phyloP scores from a whole-genome alignment of 2,797 vertebrate genomes.

The Coregonus suidteri region DNA sequence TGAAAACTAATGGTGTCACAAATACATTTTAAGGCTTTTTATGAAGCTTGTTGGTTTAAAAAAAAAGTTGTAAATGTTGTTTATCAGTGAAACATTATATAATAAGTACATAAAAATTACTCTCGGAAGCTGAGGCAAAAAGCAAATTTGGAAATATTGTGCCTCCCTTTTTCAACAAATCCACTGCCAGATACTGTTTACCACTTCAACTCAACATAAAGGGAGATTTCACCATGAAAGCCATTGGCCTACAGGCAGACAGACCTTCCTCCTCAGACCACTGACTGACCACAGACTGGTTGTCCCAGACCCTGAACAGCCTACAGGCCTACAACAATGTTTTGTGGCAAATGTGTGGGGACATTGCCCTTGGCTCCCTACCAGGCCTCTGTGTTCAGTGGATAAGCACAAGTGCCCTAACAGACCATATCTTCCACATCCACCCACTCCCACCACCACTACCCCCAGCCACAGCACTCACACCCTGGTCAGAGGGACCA shows the following conservation, averaged over 20 bases:
- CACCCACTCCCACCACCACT: slow-evolving; percentile 21
- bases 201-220: slow-evolving; percentile 14
- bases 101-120: background rate
- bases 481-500: slow-evolving; percentile 41
- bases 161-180: background rate
- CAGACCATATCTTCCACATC: slow-evolving; percentile 47
- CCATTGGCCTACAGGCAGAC: background rate
- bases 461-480: slow-evolving; percentile 31
- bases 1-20: slow-evolving; percentile 36
- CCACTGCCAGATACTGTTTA: background rate
- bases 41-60: background rate
- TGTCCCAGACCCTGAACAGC: slow-evolving; percentile 52
- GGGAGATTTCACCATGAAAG: background rate
- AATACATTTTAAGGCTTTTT: slow-evolving; percentile 40
- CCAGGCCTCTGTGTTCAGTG: slow-evolving; percentile 54
- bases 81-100: slow-evolving; percentile 40
- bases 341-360: slow-evolving; percentile 61
- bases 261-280: slow-evolving; percentile 31
- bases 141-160: background rate
- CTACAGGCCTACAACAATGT: slow-evolving; percentile 59
- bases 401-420: slow-evolving; percentile 56
- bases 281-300: slow-evolving; percentile 25
- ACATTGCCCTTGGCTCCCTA: slow-evolving; percentile 67
- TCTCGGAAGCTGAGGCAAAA: background rate
- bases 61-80: slow-evolving; percentile 24